These are phyloP conservation scores for Scalopus aquaticus DNA, from an alignment of 2,113 vertebrate species.

Conservation along the genomic window DNA sequence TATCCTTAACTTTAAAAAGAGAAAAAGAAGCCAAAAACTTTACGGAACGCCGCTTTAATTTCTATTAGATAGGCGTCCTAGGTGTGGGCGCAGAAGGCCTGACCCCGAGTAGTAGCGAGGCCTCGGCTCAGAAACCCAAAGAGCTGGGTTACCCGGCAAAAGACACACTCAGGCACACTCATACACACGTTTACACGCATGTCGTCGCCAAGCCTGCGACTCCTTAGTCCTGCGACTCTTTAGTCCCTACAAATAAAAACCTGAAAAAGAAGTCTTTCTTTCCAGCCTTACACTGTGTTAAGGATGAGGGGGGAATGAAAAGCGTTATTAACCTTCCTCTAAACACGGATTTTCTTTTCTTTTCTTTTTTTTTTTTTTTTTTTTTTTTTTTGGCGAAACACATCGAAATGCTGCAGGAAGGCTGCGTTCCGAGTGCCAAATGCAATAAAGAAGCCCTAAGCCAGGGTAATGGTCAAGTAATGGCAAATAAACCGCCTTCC, in stretches of 20 bases:
- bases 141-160: not conserved
- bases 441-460: conserved; percentile 52
- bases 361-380: not conserved
- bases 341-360: conserved; percentile 32
- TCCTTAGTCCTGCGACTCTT: not conserved
- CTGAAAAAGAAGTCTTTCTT: not conserved
- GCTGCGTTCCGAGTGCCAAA: conserved; percentile 61
- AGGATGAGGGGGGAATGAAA: conserved; percentile 24
- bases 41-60: not conserved
- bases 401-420: conserved; percentile 27
- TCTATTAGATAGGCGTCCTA: not conserved
- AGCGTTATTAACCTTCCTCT: conserved; percentile 63
- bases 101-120: not conserved
- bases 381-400: conserved; percentile 42
- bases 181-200: not conserved
- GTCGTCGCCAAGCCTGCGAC: not conserved
- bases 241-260: conserved; percentile 10
- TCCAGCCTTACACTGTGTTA: conserved; percentile 17
- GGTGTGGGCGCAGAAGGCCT: not conserved
- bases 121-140: not conserved
- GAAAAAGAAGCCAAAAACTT: not conserved
- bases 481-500: conserved; percentile 72
- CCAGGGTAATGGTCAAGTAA: conserved; percentile 68
- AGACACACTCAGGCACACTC: not conserved
- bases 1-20: not conserved